phyloP scores from a whole-genome alignment of 2,797 vertebrate genomes.

The Uromys caudimaculatus region DNA sequence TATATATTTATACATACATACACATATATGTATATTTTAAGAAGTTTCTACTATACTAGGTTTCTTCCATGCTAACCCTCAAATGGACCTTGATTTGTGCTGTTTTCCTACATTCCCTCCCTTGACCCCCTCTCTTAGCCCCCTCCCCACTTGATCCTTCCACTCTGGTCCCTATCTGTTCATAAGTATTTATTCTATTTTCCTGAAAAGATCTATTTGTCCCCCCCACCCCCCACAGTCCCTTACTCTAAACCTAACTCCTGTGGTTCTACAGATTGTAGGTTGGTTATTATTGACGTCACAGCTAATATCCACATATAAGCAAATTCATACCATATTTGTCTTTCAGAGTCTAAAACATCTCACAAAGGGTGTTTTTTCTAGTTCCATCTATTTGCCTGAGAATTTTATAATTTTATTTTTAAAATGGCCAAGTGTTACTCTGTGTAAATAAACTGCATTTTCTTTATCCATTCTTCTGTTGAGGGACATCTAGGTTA shows the following conservation, averaged over 20 bases:
- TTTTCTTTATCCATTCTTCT: background rate
- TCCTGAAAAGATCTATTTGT: background rate
- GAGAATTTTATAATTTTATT: background rate
- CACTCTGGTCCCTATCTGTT: background rate
- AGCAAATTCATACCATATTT: background rate
- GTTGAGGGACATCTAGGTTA: background rate
- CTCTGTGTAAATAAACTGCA: background rate
- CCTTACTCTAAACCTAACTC: background rate
- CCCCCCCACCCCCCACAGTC: background rate
- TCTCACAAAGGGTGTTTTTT: background rate
- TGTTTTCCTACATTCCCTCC: background rate
- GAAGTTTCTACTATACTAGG: background rate
- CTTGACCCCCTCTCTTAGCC: too few species aligned
- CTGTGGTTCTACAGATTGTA: background rate
- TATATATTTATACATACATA: background rate
- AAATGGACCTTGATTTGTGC: background rate
- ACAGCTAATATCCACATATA: background rate
- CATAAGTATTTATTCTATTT: background rate
- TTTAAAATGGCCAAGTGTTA: background rate
- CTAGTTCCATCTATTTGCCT: background rate
- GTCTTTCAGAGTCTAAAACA: background rate
- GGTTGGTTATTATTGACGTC: background rate
- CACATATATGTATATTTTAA: background rate
- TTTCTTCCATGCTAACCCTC: background rate
- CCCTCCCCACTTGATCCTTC: background rate